Base-by-base conservation (phyloP, 1,140 invertebrate genomes). In the Lucilia sericata region DNA sequence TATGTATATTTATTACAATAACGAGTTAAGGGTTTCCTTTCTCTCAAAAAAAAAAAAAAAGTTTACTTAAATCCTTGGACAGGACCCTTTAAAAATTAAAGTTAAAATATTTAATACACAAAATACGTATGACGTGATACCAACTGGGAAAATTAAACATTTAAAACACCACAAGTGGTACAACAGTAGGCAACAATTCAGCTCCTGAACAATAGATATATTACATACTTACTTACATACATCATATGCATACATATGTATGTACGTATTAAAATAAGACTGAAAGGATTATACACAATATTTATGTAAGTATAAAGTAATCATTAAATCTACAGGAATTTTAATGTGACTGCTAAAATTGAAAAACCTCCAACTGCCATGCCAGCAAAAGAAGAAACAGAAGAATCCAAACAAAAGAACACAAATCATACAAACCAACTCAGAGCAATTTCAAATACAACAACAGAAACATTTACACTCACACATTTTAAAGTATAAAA, bases 311-410 rank as follows among this genome's bases (percentile, higher is more conserved):
- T 49, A 21, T 51, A 80, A 80, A 80, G 42, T 25, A 80, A 80
- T 80, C 76, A 80, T 80, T 80, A 80, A 49, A 80, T 80, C 76
- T 80, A 49, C 76, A 80, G 76, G 76, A 80, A 80, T 80, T 78
- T 47, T 47, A 49, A 70, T 25, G n/a, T 70, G 51, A 55, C 19
- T 70, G 19, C 3, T 25, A 70, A 70, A 25, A 70, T 19, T 19
- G 8, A 9, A 70, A 2, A 70, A 70, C 21, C 65, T 70, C 65
- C 19, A 70, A 70, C 65, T 21, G 65, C 65, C 65, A 30, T 30
- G 25, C 25, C 1, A 70, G 65, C 65, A 19, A 8, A 70, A 21
- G 5, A 70, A 21, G 19, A 70, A 70, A 70, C 65, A 21, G 2
- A 30, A 30, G 25, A 70, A 25, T 21, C 19, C 19, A 70, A 70